These are phyloP conservation scores for Rhinoderma darwinii DNA, from an alignment of 2,113 vertebrate species.

Conservation along the genomic window DNA sequence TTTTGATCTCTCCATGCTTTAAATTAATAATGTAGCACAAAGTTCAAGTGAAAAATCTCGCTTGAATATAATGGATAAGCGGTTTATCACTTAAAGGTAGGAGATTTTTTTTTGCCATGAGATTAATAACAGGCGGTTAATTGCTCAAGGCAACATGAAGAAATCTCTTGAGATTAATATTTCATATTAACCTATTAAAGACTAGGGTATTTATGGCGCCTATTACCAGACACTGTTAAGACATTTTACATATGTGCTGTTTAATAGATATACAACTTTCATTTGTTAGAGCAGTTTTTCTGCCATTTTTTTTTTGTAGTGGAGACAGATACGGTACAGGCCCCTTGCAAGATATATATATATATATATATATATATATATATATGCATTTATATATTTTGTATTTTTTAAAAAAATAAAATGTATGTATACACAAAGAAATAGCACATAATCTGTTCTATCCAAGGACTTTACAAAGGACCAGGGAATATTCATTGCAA, in stretches of 20 bases:
- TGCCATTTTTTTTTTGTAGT: neutral
- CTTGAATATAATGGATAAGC: neutral
- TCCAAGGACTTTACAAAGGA: too few relatives aligned
- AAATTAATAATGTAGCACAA: neutral
- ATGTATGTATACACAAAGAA: too few relatives aligned
- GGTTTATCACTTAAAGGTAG: neutral
- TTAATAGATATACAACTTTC: neutral
- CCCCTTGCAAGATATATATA: too few relatives aligned
- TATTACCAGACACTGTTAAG: neutral
- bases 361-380: too few relatives aligned
- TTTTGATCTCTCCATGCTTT: neutral
- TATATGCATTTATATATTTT: too few relatives aligned
- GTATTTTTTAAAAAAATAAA: too few relatives aligned
- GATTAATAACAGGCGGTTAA: neutral
- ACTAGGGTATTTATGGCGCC: neutral
- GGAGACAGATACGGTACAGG: neutral
- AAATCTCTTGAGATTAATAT: neutral
- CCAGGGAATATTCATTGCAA: too few relatives aligned
- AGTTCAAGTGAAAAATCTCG: conserved; percentile 17
- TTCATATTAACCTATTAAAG: neutral
- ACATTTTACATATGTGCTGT: neutral
- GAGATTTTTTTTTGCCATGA: neutral
- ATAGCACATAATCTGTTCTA: too few relatives aligned
- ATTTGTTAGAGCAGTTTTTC: neutral
- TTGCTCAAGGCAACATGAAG: neutral